Evolutionary conservation across 2,888 invertebrate species (phyloP), one percentile per base, ranked within the genome.

Genomic region (Mythimna impura): DNA sequence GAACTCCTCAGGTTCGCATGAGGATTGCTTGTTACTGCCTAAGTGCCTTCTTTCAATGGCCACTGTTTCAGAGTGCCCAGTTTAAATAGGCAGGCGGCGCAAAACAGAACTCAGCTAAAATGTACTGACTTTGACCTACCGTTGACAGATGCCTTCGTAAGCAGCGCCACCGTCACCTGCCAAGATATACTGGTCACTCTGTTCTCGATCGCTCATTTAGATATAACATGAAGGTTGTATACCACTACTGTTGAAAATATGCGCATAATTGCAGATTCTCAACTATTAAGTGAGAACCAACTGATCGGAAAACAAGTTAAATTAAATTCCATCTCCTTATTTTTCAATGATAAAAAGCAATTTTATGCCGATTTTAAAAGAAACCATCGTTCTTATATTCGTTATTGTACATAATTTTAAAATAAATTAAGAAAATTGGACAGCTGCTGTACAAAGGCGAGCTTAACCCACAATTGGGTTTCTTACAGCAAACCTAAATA

Each of bases 261-360:
- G 71, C 78, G 64, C 84, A 84, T 78, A 73, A 66, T 75, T 75
- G 67, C 47, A 77, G 57, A 68, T 64, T 57, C 43, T 20, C 57
- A 47, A 66, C 61, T 65, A 25, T 64, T 67, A 52, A 65, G 58
- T 64, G 66, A 60, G 62, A 81, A 71, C 54, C 10, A 36, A 58
- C 20, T 40, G 36, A 78, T 72, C 40, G 60, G 66, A 22, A 81
- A 84, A 81, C 8, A 84, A 83, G 62, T 20, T 47, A 10, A 70
- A 36, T 0, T 43, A 43, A 40, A 71, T 67, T 71, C 64, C 55
- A 65, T 58, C 17, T 17, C 71, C 63, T 69, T 74, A 69, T 54
- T 70, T 81, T 71, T 30, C 60, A 25, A 61, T 64, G 78, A 52
- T 63, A 71, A 75, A 63, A 43, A 25, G 58, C 40, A 54, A 65